Evolutionary conservation across 2,888 invertebrate species (phyloP).

Genomic region (Petrophora chlorosata): DNA sequence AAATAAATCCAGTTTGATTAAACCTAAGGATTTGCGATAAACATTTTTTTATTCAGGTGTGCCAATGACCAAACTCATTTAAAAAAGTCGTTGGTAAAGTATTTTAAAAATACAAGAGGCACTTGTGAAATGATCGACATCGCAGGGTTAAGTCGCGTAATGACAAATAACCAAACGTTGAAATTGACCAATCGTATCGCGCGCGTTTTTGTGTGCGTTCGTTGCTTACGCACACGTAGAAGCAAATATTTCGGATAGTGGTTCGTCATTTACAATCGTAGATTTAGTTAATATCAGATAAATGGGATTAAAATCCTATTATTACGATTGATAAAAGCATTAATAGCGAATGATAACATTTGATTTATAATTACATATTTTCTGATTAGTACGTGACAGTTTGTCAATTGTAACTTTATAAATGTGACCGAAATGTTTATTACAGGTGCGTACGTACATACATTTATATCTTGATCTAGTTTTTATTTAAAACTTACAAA

Average conservation of each 20-base stretch:
- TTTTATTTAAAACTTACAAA: too few species aligned
- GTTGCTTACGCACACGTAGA: slow-evolving; percentile 19
- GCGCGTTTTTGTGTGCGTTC: slow-evolving; percentile 27
- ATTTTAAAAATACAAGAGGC: slow-evolving; percentile 14
- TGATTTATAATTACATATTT: slow-evolving; percentile 76
- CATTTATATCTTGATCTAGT: background rate
- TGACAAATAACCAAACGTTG: too few species aligned
- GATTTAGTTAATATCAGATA: slow-evolving; percentile 68
- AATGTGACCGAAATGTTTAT: slow-evolving; percentile 22
- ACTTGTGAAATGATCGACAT: slow-evolving; percentile 6
- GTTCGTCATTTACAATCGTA: slow-evolving; percentile 61
- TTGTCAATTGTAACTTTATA: background rate
- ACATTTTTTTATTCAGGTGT: slow-evolving; percentile 33
- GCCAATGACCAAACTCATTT: too few species aligned
- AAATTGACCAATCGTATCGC: slow-evolving; percentile 30
- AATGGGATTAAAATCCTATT: slow-evolving; percentile 66
- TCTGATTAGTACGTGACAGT: slow-evolving; percentile 24
- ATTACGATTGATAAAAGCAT: slow-evolving; percentile 69
- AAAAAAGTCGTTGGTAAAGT: too few species aligned
- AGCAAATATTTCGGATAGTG: slow-evolving; percentile 32
- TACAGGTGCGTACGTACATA: slow-evolving; percentile 9
- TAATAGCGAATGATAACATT: slow-evolving; percentile 77
- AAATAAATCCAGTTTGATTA: slow-evolving; percentile 66
- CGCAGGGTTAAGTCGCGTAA: background rate
- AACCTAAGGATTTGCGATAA: slow-evolving; percentile 63